Percentiles rank a stretch among this genome's conserved stretches.
Conservation (phyloP, 2,797 vertebrate genomes). For the Psittacula derbiana region DNA sequence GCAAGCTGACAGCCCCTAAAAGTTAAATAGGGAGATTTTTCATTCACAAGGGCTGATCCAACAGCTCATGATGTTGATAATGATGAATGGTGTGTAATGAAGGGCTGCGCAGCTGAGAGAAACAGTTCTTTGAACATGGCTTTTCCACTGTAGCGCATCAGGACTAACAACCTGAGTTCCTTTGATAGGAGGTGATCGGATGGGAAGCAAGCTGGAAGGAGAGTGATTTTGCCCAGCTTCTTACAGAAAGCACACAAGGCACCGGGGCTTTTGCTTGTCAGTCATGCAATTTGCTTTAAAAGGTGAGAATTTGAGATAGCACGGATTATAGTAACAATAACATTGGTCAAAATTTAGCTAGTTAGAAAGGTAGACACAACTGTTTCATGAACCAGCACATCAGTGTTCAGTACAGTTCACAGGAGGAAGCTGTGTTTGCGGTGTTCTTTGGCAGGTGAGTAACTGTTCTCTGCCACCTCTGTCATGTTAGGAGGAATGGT, state of each 20-base stretch:
- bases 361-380: accelerated
- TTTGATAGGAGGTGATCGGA: background rate
- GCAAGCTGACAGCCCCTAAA: background rate
- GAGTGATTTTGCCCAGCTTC: background rate
- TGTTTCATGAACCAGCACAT: background rate
- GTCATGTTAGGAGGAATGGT: background rate
- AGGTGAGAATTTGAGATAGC: background rate
- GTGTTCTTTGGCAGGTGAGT: background rate
- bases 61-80: conserved; percentile 45
- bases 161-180: background rate
- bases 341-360: background rate
- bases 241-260: background rate
- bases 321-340: background rate
- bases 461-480: background rate
- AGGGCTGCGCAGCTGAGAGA: conserved; percentile 19
- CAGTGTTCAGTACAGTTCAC: background rate
- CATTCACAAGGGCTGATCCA: conserved; percentile 17
- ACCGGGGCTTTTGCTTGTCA: background rate
- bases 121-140: conserved; percentile 24
- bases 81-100: conserved; percentile 48
- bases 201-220: background rate
- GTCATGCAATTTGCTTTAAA: background rate
- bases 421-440: background rate
- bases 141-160: background rate
- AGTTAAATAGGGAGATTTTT: conserved; percentile 40